phyloP scores from a whole-genome alignment of 2,888 invertebrate species.

The Nipponacmea schrenckii region DNA sequence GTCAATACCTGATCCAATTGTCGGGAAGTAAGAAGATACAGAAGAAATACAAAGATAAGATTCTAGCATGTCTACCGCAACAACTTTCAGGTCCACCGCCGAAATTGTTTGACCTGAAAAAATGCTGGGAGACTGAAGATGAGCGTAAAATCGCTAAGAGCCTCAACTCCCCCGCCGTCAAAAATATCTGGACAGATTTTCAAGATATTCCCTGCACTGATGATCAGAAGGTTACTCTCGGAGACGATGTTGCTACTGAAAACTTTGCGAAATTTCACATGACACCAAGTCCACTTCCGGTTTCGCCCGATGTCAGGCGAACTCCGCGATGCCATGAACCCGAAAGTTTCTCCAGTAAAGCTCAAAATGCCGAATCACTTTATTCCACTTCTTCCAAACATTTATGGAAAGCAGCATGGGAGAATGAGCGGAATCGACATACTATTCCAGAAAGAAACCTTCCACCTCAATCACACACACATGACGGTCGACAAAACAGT shows the following conservation, averaged over 20 bases:
- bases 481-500: no score
- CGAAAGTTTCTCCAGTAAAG: no score
- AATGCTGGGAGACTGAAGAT: neutral
- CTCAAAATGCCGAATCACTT: no score
- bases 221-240: neutral
- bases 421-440: no score
- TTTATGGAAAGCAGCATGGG: no score
- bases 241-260: neutral
- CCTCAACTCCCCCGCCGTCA: neutral
- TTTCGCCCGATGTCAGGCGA: neutral
- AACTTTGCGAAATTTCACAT: neutral
- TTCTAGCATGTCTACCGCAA: neutral
- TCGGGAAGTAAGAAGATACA: neutral
- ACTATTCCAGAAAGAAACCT: no score
- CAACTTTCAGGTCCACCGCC: neutral
- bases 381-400: no score
- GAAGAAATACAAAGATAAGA: neutral
- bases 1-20: constrained; percentile 24
- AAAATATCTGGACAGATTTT: neutral
- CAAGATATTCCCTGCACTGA: neutral
- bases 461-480: no score
- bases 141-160: neutral
- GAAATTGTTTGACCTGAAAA: neutral
- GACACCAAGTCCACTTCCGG: constrained; percentile 2
- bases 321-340: neutral